Base-by-base conservation (phyloP, 2,113 vertebrate species). In the Lates calcarifer region DNA sequence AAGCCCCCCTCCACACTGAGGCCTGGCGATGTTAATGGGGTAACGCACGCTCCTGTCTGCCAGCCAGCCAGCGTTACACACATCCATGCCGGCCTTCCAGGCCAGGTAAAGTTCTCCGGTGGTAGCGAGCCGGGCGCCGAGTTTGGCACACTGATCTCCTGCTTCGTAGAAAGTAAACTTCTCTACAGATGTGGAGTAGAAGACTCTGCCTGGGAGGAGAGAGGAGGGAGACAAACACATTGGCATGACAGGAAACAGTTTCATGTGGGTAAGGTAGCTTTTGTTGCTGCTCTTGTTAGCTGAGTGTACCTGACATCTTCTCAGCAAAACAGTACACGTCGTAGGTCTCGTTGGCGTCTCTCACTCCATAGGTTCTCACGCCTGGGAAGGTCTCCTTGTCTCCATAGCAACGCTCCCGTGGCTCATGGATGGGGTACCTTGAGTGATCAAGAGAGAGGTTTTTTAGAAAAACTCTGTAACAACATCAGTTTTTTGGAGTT, bases 281-380 rank as follows among this genome's bases (percentile, higher is more conserved):
- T 45, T 37, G 20, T 7, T 29, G 18, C 37, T 31, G 13, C 22
- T 7, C 15, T 26, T 55, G 24, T 64, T 20, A 15, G 14, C 39
- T 28, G 9, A 69, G 17, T 9, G 8, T 95, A 99, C 98, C 98
- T 94, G 96, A 91, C 95, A 98, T 96, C 86, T 98, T 96, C 85
- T 98, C 96, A n/a, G 97, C 96, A 43, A 98, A 99, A 81, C 98
- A 99, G 93, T 99, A 99, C 72, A 99, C 98, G 5, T 99, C 98
- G 0, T 98, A 99, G 22, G 97, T 99, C 94, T 99, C 98, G 5
- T 98, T 97, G 83, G 95, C 94, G 13, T 99, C 97, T 17, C 97
- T 95, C 78, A 99, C 89, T 18, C 98, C 98, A 0, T 99, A 99
- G 10, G 97, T 99, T 74, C 98, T 96, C 80, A 99, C 97, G 0